Conservation (phyloP, 2,797 vertebrate genomes). For the Cuniculus paca region DNA sequence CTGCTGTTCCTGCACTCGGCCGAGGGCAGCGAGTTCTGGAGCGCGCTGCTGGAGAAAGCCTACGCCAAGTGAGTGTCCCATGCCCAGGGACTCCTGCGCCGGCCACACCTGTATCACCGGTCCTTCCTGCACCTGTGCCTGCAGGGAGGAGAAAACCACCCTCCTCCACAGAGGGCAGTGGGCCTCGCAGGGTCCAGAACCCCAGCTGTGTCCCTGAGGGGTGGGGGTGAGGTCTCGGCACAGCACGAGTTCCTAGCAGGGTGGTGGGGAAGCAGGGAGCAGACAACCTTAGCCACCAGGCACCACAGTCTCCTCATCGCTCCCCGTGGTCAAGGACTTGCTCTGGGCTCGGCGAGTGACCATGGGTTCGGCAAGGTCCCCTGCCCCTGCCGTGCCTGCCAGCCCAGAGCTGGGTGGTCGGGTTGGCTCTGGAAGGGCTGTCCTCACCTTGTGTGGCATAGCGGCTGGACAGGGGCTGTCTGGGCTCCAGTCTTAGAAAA, state of each 20-base stretch:
- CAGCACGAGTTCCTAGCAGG: background rate
- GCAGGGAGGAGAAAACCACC: background rate
- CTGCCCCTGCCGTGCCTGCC: no score
- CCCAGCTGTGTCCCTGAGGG: background rate
- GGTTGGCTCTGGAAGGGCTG: background rate
- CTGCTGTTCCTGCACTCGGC: constrained; percentile 94
- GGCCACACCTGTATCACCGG: background rate
- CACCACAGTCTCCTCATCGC: background rate
- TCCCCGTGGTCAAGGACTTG: background rate
- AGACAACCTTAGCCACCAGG: background rate
- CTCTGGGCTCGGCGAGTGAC: background rate
- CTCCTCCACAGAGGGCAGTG: background rate
- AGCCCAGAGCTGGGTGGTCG: background rate
- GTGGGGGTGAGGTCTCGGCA: background rate
- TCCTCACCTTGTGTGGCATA: background rate
- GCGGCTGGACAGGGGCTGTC: background rate
- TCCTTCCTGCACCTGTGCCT: background rate
- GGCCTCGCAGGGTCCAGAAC: background rate
- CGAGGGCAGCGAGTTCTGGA: constrained; percentile 88
- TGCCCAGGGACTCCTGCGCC: background rate
- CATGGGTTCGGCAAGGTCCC: background rate
- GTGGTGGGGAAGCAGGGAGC: background rate
- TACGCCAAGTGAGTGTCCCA: constrained; percentile 87
- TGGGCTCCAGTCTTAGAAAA: background rate
- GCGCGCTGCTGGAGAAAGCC: constrained; percentile 88